Conservation (phyloP, 2,888 invertebrate species). For the Rotaria socialis region DNA sequence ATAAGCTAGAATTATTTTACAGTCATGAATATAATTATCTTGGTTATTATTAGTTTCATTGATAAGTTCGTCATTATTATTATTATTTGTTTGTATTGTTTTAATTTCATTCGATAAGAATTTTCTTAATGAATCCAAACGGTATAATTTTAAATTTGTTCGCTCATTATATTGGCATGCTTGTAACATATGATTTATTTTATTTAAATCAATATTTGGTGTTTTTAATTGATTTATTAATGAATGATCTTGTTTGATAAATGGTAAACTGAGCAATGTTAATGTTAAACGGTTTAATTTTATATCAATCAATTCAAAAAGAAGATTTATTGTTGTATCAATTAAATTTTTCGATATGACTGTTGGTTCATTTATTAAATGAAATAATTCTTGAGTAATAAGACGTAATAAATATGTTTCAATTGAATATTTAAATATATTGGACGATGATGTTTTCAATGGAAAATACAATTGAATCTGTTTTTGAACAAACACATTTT, state of each 20-base stretch:
- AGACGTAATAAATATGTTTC: constrained; percentile 36
- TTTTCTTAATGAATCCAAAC: constrained; percentile 30
- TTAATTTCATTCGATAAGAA: constrained; percentile 3
- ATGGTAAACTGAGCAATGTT: neutral
- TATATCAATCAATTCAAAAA: constrained; percentile 31
- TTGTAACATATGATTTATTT: neutral
- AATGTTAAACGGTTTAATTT: constrained; percentile 1
- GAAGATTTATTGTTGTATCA: constrained; percentile 22
- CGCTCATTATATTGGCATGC: constrained; percentile 16
- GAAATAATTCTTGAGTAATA: neutral
- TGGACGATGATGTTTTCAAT: neutral
- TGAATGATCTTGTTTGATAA: neutral
- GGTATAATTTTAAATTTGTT: constrained; percentile 31
- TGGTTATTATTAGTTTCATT: neutral
- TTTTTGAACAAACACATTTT: neutral
- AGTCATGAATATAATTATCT: constrained; percentile 25
- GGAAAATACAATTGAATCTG: constrained; percentile 29
- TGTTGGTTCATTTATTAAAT: neutral
- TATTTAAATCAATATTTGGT: constrained; percentile 30
- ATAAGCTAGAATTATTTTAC: neutral
- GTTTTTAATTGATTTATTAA: constrained; percentile 1
- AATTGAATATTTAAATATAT: constrained; percentile 22
- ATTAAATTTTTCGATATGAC: constrained; percentile 16
- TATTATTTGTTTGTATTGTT: neutral
- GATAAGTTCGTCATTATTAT: neutral